Base-by-base conservation (phyloP, 2,113 vertebrate species). In the Asarcornis scutulata region DNA sequence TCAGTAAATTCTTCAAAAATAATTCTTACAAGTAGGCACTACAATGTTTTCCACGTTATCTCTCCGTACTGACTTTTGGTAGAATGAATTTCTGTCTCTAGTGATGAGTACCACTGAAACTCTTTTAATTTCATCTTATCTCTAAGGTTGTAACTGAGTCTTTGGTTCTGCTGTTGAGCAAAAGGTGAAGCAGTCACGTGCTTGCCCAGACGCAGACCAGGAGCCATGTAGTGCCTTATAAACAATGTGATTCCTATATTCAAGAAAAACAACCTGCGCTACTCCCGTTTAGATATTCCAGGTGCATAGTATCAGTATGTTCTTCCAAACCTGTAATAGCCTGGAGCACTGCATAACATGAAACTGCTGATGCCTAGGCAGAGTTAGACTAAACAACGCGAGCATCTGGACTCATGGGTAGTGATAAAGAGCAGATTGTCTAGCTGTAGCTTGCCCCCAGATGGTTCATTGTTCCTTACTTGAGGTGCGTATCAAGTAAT, bases 331-430 rank as follows among this genome's bases (percentile, higher is more conserved):
- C 67, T 83, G 88, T 93, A 88, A 69, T 66, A 91, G 68, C 68
- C 87, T 90, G 76, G 88, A 93, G 89, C 76, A 86, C 40, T 10
- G 13, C n/a, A 81, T 73, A 69, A 76, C 89, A 87, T 88, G 52
- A 76, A 90, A 95, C 68, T 81, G 42, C 44, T 86, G 73, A 46
- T 88, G 68, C 34, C 25, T 59, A 86, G 73, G 55, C 40, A 93
- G 76, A 92, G 86, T 74, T 58, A 73, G 72, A 48, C 75, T 56
- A 77, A 93, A 53, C 44, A 77, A 25, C 14, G 31, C 73, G 1
- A 86, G 73, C 59, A 91, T 73, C 80, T 86, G 76, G 69, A 53
- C n/a, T 58, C 16, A 5, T 1, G 50, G 38, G 80, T 69, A 85
- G 60, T 16, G 20, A 64, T 44, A 52, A 78, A 76, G 80, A 52